Conservation (phyloP, 2,113 vertebrate genomes). For the Morone chrysops region DNA sequence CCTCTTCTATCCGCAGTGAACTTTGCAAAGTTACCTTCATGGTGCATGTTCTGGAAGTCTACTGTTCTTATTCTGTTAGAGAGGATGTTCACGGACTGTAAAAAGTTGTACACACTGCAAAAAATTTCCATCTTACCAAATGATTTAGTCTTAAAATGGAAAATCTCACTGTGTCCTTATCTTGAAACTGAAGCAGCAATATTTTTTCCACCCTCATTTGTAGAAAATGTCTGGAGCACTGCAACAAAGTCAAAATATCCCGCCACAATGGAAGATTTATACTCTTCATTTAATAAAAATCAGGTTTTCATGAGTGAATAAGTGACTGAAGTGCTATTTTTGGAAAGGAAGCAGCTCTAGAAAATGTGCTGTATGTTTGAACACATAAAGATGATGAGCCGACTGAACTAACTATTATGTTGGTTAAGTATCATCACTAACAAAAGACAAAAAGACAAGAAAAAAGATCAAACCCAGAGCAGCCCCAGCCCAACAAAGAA, state of each 20-base stretch:
- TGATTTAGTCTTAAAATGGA: neutral
- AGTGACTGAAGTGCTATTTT: neutral
- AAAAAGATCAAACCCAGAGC: constrained; percentile 16
- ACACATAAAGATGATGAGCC: neutral
- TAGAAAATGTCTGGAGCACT: neutral
- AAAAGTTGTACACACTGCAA: constrained; percentile 29
- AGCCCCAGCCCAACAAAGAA: constrained; percentile 35
- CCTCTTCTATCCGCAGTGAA: constrained; percentile 66
- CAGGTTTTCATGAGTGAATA: too few species aligned
- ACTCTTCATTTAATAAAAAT: neutral
- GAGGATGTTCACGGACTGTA: constrained; percentile 9
- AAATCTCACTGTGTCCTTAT: neutral
- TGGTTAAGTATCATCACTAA: constrained; percentile 2
- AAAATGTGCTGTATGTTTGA: neutral
- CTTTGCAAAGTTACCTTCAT: constrained; percentile 85
- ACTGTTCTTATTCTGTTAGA: neutral
- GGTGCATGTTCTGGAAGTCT: constrained; percentile 69
- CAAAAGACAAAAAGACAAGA: neutral
- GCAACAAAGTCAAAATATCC: neutral
- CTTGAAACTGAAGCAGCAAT: neutral
- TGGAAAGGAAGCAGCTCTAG: neutral
- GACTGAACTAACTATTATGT: neutral
- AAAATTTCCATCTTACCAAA: neutral
- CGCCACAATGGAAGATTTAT: neutral
- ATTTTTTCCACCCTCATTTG: neutral